These are phyloP conservation scores for Allolobophora icterica DNA, from an alignment of 2,888 invertebrate genomes.

Conservation along the genomic window DNA sequence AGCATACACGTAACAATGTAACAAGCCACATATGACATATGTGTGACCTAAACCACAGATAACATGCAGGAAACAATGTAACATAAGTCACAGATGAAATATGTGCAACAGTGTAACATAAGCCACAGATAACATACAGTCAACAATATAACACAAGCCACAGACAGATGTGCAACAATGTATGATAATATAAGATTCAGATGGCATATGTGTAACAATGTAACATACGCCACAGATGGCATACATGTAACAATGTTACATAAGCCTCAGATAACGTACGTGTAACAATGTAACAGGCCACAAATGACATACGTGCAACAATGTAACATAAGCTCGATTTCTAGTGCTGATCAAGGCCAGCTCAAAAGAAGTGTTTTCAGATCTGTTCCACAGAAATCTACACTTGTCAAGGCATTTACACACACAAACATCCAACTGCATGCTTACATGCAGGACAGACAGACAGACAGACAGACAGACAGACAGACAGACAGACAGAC, in stretches of 20 bases:
- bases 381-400: too few relatives aligned
- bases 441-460: not conserved
- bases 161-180: not conserved
- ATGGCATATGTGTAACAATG: not conserved
- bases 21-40: not conserved
- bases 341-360: too few relatives aligned
- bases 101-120: not conserved
- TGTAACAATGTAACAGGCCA: not conserved
- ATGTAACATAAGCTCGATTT: not conserved
- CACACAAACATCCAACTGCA: not conserved
- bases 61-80: not conserved
- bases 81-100: not conserved
- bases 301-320: not conserved
- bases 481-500: not conserved
- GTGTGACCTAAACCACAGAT: not conserved
- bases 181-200: not conserved
- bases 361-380: too few relatives aligned
- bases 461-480: not conserved
- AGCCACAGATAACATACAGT: not conserved
- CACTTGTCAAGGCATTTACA: too few relatives aligned
- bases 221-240: too few relatives aligned
- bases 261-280: too few relatives aligned
- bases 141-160: not conserved
- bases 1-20: not conserved
- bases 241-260: too few relatives aligned